A percentile compares a stretch with the other conserved stretches of the same genome.
Conservation (phyloP, 2,888 invertebrate species). For the Campaea margaritaria region DNA sequence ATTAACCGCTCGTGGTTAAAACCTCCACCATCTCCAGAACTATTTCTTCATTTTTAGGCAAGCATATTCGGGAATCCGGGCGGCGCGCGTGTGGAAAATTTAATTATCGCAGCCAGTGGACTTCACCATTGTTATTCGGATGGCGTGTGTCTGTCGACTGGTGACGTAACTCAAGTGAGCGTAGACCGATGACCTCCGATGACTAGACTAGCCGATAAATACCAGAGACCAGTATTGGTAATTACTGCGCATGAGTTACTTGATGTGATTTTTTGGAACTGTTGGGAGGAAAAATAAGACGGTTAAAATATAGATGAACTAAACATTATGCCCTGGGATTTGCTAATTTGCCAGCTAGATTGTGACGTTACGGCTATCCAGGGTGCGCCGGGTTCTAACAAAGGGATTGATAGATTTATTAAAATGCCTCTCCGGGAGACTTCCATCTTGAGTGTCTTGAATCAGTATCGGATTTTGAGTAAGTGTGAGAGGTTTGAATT, state of each 20-base stretch:
- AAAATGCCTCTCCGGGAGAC: too few species aligned
- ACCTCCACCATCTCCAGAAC: background rate
- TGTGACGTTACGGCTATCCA: too few species aligned
- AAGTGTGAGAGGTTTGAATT: too few species aligned
- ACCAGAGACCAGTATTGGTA: background rate
- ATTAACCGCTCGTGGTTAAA: background rate
- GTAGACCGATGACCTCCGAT: slow-evolving; percentile 76
- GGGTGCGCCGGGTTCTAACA: too few species aligned
- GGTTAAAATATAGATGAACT: too few species aligned
- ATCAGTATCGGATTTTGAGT: too few species aligned
- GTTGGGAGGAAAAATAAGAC: too few species aligned
- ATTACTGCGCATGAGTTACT: slow-evolving; percentile 10
- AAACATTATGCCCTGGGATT: too few species aligned
- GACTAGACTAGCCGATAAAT: slow-evolving; percentile 48
- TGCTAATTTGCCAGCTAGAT: too few species aligned
- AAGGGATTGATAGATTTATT: too few species aligned
- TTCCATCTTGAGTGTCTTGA: too few species aligned
- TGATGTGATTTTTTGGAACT: background rate
- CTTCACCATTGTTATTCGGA: slow-evolving; percentile 77
- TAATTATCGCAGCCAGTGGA: slow-evolving; percentile 74
- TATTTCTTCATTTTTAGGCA: slow-evolving; percentile 16
- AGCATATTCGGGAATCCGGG: slow-evolving; percentile 61
- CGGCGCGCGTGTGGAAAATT: slow-evolving; percentile 76
- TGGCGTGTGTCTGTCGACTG: slow-evolving; percentile 70
- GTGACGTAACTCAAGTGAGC: slow-evolving; percentile 73